A percentile compares a stretch with the other conserved stretches of the same genome.
phyloP scores from a whole-genome alignment of 2,113 vertebrate genomes.

The Paraplagusia blochii region DNA sequence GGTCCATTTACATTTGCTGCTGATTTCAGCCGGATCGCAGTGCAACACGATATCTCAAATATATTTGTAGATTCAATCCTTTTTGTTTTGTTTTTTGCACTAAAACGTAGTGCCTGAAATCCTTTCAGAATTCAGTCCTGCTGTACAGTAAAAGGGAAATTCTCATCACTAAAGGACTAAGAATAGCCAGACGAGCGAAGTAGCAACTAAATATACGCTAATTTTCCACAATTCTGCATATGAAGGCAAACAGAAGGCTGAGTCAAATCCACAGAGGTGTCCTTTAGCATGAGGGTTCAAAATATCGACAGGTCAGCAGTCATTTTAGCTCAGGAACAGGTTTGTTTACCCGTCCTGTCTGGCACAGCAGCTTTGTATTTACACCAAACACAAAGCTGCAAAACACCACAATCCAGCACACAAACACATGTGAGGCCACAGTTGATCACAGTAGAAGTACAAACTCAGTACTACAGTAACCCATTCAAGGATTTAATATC shows the following conservation, averaged over 20 bases:
- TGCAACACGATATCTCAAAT: too few relatives aligned
- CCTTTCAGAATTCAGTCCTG: too few relatives aligned
- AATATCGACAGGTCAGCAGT: conserved; percentile 13
- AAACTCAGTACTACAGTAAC: too few relatives aligned
- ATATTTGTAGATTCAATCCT: too few relatives aligned
- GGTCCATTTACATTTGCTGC: too few relatives aligned
- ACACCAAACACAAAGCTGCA: too few relatives aligned
- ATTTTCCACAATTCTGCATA: not conserved
- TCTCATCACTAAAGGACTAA: not conserved
- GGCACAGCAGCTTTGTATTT: conserved; percentile 38
- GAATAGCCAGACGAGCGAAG: not conserved
- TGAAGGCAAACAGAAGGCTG: not conserved
- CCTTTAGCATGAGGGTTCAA: not conserved
- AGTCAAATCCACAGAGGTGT: not conserved
- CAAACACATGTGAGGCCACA: not conserved
- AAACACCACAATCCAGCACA: conserved; percentile 39
- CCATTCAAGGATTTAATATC: not conserved
- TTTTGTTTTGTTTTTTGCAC: too few relatives aligned
- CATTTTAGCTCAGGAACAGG: not conserved
- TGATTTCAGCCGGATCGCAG: too few relatives aligned
- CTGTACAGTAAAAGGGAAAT: too few relatives aligned
- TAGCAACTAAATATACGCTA: not conserved
- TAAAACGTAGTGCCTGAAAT: too few relatives aligned
- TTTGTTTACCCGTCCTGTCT: conserved; percentile 20
- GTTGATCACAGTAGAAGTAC: too few relatives aligned